Evolutionary conservation across 2,888 invertebrate genomes (phyloP).

Genomic region (Spatulosminthurus flaviceps): DNA sequence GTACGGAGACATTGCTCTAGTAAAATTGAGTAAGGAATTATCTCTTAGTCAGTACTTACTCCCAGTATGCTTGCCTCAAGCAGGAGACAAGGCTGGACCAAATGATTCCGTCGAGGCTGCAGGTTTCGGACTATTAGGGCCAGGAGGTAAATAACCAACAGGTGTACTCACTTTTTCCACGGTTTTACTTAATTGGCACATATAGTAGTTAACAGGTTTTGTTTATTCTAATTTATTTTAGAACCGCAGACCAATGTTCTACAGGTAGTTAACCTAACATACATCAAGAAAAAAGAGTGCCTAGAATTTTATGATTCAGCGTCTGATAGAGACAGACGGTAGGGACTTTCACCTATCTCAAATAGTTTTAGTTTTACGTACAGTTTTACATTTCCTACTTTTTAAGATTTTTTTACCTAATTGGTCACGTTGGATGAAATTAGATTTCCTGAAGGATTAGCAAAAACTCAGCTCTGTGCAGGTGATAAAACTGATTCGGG

Average conservation of each 20-base stretch:
- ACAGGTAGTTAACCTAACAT: constrained; percentile 54
- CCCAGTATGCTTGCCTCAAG: constrained; percentile 60
- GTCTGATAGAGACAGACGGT: constrained; percentile 40
- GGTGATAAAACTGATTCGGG: constrained; percentile 50
- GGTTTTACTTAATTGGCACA: no score
- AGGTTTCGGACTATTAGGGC: constrained; percentile 57
- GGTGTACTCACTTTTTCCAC: no score
- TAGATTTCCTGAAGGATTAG: constrained; percentile 49
- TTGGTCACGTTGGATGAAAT: no score
- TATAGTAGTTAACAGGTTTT: no score
- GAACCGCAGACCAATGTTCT: constrained; percentile 54
- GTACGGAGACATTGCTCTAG: constrained; percentile 57
- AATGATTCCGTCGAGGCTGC: constrained; percentile 49
- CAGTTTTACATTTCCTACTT: no score
- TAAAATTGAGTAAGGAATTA: constrained; percentile 56
- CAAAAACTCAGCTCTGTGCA: constrained; percentile 51
- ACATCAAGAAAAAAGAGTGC: constrained; percentile 51
- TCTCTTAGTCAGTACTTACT: constrained; percentile 50
- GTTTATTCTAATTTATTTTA: no score
- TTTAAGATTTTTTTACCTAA: no score
- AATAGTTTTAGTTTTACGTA: no score
- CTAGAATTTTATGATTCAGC: constrained; percentile 46
- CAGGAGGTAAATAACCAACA: constrained; percentile 41
- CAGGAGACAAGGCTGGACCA: constrained; percentile 45
- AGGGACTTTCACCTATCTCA: no score